Conservation (phyloP, 1,140 invertebrate genomes). For the Drosophila kohkoa region DNA sequence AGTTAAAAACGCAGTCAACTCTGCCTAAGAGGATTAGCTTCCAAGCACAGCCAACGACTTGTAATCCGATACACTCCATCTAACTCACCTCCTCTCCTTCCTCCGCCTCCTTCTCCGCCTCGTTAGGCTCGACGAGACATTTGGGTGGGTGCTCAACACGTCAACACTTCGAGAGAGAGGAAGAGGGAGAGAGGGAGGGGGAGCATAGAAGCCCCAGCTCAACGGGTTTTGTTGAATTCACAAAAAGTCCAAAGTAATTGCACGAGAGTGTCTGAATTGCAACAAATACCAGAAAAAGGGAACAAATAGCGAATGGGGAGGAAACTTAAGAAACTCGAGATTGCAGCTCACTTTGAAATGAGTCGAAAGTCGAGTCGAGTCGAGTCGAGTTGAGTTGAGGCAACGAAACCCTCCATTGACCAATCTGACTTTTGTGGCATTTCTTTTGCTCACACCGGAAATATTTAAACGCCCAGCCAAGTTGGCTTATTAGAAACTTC, state of each 20-base stretch:
- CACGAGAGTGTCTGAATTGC: slow-evolving; percentile 42
- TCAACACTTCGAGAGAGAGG: slow-evolving; percentile 2
- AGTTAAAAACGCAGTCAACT: slow-evolving; percentile 8
- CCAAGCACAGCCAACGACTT: slow-evolving; percentile 11
- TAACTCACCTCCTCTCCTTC: slow-evolving; percentile 28
- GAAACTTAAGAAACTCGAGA: slow-evolving; percentile 45
- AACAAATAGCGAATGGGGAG: neutral
- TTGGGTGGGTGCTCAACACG: slow-evolving; percentile 50
- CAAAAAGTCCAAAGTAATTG: slow-evolving; percentile 48
- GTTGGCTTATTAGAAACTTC: neutral
- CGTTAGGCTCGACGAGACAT: slow-evolving; percentile 47
- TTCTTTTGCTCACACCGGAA: neutral
- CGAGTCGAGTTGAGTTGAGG: too few relatives aligned
- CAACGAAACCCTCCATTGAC: slow-evolving; percentile 10
- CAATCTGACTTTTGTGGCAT: slow-evolving; percentile 2
- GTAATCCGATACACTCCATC: slow-evolving; percentile 60
- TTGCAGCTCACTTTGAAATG: slow-evolving; percentile 15
- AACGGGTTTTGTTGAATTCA: slow-evolving; percentile 37
- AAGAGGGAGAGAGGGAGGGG: too few relatives aligned
- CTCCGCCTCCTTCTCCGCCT: neutral
- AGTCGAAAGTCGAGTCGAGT: slow-evolving; percentile 14
- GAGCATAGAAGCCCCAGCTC: slow-evolving; percentile 42
- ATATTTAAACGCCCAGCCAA: neutral
- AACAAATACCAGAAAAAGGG: slow-evolving; percentile 23
- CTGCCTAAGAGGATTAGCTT: slow-evolving; percentile 56